Conservation (phyloP, 2,888 invertebrate species). For the Cosmopolites sordidus region DNA sequence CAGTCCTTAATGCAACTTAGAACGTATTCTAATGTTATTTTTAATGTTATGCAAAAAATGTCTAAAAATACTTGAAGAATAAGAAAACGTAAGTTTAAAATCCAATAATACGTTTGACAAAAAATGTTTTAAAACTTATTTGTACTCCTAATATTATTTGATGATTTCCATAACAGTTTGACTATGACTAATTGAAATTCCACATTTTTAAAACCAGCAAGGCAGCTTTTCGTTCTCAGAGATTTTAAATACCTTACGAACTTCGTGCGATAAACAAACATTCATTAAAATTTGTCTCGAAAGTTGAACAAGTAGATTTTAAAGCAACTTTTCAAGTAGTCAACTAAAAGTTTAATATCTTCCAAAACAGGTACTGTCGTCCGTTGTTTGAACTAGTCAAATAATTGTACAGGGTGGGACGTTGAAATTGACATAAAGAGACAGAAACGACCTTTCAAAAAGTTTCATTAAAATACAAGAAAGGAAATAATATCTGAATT, state of each 20-base stretch:
- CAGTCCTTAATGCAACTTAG: no score
- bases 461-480: conserved; percentile 4
- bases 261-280: conserved; percentile 14
- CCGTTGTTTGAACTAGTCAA: no score
- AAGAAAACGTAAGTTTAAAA: no score
- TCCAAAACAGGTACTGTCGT: conserved; percentile 8
- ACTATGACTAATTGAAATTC: background rate
- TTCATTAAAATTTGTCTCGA: conserved; percentile 10
- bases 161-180: background rate
- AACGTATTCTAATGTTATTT: no score
- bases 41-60: no score
- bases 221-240: conserved; percentile 9
- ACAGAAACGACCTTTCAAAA: no score
- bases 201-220: background rate
- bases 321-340: conserved; percentile 14
- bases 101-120: no score
- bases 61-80: no score
- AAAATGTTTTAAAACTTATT: no score
- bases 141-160: background rate
- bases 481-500: conserved; percentile 18
- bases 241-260: conserved; percentile 8
- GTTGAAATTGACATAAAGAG: no score
- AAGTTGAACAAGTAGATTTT: conserved; percentile 14
- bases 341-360: conserved; percentile 14
- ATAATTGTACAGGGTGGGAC: no score